phyloP scores from a whole-genome alignment of 1,140 invertebrate species.

The fruit fly (Drosophila melanogaster) region Release_6_plus_ISO1_MT NT_037436.4:16358001-16358500 shows the following conservation, averaged over 20 bases:
- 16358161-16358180: not conserved
- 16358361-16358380: slow-evolving; percentile 47
- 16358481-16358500: slow-evolving; percentile 36
- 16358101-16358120: not conserved
- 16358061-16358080: not conserved
- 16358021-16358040: too few relatives aligned
- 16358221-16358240: slow-evolving; percentile 22
- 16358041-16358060: too few relatives aligned
- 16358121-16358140: not conserved
- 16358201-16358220: slow-evolving; percentile 4
- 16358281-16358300: slow-evolving; percentile 75
- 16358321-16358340: slow-evolving; percentile 21
- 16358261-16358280: slow-evolving; percentile 66
- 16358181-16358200: slow-evolving; percentile 3
- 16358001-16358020: too few relatives aligned
- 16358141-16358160: not conserved
- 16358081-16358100: not conserved
- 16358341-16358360: slow-evolving; percentile 24
- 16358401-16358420: slow-evolving; percentile 40
- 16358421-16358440: slow-evolving; percentile 69
- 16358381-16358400: slow-evolving; percentile 42
- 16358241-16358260: slow-evolving; percentile 30
- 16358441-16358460: slow-evolving; percentile 49
- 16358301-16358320: slow-evolving; percentile 56
- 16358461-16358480: slow-evolving; percentile 47